Evolutionary conservation across 1,140 invertebrate genomes (phyloP).

Genomic region (Calliopsis andreniformis): DNA sequence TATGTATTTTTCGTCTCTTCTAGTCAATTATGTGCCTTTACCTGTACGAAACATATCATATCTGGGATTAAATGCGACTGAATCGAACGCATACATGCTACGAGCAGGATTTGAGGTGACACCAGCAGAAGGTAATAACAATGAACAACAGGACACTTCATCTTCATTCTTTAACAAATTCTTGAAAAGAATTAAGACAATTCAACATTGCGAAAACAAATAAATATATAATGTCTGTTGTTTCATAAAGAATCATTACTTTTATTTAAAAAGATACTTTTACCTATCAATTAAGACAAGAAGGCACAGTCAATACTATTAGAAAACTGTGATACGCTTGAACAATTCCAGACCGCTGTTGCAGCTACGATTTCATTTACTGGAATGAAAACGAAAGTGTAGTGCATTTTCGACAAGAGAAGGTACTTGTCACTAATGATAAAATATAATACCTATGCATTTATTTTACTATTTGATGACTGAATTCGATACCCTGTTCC

Average conservation of each 20-base stretch:
- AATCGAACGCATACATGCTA: constrained; percentile 36
- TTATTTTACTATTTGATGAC: no score
- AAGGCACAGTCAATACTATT: no score
- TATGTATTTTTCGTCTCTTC: no score
- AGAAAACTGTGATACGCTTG: neutral
- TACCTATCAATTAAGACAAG: no score
- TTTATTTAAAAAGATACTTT: no score
- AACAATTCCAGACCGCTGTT: constrained; percentile 71
- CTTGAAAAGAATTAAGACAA: neutral
- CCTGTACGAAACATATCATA: constrained; percentile 56
- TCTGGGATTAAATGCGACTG: constrained; percentile 39
- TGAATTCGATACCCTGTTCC: neutral
- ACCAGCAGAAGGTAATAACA: constrained; percentile 68
- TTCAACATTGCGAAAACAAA: no score
- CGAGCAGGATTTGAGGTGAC: constrained; percentile 61
- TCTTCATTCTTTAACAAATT: neutral
- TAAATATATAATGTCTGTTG: no score
- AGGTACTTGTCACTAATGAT: constrained; percentile 55
- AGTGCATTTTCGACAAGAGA: constrained; percentile 46
- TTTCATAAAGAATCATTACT: no score
- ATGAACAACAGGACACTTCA: neutral
- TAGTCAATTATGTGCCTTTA: constrained; percentile 56
- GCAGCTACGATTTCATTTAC: constrained; percentile 70
- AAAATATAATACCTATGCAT: constrained; percentile 1
- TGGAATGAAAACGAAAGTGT: constrained; percentile 60